phyloP scores from a whole-genome alignment of 2,888 invertebrate genomes.

The Synergus laeviventris region DNA sequence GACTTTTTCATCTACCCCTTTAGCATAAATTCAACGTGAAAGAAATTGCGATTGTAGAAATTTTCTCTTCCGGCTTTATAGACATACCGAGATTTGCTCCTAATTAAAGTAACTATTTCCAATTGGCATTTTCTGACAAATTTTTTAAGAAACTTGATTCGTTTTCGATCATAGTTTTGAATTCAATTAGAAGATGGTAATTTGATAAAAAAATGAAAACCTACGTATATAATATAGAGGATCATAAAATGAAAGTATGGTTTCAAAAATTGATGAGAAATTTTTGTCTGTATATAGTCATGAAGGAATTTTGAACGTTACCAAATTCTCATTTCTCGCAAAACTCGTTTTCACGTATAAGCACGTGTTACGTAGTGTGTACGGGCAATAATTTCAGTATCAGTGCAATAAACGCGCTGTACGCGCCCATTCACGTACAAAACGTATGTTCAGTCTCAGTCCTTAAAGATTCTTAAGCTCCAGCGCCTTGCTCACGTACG shows the following conservation, averaged over 20 bases:
- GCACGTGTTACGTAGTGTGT: constrained; percentile 40
- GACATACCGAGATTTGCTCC: not conserved
- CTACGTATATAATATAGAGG: not conserved
- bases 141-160: too few species aligned
- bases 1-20: constrained; percentile 12
- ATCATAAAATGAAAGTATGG: not conserved
- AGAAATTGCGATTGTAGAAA: not conserved
- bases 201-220: too few species aligned
- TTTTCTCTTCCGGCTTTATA: not conserved
- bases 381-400: constrained; percentile 50
- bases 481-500: constrained; percentile 15
- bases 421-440: constrained; percentile 44
- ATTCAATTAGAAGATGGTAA: too few species aligned
- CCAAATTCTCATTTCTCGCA: not conserved
- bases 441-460: constrained; percentile 36
- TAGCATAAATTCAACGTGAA: constrained; percentile 23
- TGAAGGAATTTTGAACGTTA: not conserved
- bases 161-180: too few species aligned
- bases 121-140: not conserved
- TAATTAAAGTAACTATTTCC: not conserved
- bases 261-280: not conserved
- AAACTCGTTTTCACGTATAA: constrained; percentile 49
- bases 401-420: constrained; percentile 48
- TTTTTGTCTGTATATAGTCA: not conserved
- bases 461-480: constrained; percentile 23